These are phyloP conservation scores for Aplochiton taeniatus DNA, from an alignment of 2,797 vertebrate species.

Conservation along the genomic window DNA sequence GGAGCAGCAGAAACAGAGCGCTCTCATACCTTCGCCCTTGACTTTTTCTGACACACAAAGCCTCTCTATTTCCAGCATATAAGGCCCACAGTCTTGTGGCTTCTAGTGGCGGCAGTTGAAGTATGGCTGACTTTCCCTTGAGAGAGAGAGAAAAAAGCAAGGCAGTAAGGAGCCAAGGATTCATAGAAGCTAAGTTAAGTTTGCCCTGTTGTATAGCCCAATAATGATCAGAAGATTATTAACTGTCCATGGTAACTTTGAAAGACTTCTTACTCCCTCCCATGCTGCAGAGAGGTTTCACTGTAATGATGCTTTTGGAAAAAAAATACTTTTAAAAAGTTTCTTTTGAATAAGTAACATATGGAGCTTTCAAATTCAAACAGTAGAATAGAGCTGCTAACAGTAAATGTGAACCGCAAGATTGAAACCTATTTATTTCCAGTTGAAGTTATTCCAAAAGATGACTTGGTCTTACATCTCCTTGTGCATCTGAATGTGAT, in stretches of 20 bases:
- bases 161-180: slow-evolving; percentile 26
- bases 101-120: slow-evolving; percentile 34
- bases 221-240: slow-evolving; percentile 44
- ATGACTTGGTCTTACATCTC: background rate
- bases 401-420: background rate
- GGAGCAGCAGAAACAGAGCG: slow-evolving; percentile 44
- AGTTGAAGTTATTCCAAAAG: background rate
- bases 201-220: slow-evolving; percentile 32
- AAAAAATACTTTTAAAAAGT: too few species aligned
- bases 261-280: background rate
- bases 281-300: background rate
- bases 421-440: background rate
- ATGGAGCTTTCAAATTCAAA: background rate
- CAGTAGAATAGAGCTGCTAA: background rate
- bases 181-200: slow-evolving; percentile 34
- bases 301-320: background rate
- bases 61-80: slow-evolving; percentile 55
- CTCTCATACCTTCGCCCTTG: slow-evolving; percentile 53
- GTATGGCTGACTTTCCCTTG: slow-evolving; percentile 30
- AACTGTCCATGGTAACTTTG: background rate
- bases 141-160: slow-evolving; percentile 24
- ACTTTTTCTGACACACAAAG: slow-evolving; percentile 53
- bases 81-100: slow-evolving; percentile 45
- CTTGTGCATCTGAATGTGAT: slow-evolving; percentile 29
- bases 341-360: too few species aligned